Conservation (phyloP, 2,888 invertebrate genomes). For the Cremastinae sp. region DNA sequence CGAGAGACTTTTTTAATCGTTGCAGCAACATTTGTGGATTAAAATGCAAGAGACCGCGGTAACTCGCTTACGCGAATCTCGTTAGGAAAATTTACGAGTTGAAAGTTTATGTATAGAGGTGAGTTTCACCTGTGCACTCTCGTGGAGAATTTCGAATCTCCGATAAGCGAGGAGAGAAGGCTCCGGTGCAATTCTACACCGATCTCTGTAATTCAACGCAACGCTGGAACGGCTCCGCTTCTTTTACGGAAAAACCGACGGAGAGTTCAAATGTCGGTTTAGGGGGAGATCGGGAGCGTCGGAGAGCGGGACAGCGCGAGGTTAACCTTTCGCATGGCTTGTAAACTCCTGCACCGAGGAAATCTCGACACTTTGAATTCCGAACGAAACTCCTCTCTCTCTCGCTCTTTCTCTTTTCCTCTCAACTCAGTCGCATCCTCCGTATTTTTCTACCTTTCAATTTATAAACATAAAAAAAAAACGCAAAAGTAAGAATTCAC, state of each 20-base stretch:
- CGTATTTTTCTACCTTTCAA: too few relatives aligned
- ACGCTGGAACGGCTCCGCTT: too few relatives aligned
- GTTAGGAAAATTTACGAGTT: not conserved
- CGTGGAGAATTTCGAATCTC: constrained; percentile 1
- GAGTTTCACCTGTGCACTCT: constrained; percentile 26
- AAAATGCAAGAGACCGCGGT: too few relatives aligned
- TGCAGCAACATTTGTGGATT: too few relatives aligned
- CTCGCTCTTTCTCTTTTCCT: constrained; percentile 31
- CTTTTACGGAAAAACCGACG: constrained; percentile 38
- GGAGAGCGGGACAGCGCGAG: constrained; percentile 23
- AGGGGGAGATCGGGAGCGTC: constrained; percentile 60
- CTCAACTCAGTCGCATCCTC: too few relatives aligned
- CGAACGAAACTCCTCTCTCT: constrained; percentile 21
- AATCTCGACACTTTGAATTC: not conserved
- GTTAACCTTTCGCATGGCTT: constrained; percentile 55
- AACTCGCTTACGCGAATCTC: too few relatives aligned
- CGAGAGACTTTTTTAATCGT: too few relatives aligned
- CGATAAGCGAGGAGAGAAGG: constrained; percentile 19
- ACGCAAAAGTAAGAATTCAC: too few relatives aligned
- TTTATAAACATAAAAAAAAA: too few relatives aligned
- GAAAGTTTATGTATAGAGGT: not conserved
- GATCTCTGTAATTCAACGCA: constrained; percentile 51
- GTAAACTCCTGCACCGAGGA: too few relatives aligned
- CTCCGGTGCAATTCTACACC: constrained; percentile 51
- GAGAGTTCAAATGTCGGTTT: constrained; percentile 60